phyloP scores from a whole-genome alignment of 2,888 invertebrate genomes.

The Drosophila merina region DNA sequence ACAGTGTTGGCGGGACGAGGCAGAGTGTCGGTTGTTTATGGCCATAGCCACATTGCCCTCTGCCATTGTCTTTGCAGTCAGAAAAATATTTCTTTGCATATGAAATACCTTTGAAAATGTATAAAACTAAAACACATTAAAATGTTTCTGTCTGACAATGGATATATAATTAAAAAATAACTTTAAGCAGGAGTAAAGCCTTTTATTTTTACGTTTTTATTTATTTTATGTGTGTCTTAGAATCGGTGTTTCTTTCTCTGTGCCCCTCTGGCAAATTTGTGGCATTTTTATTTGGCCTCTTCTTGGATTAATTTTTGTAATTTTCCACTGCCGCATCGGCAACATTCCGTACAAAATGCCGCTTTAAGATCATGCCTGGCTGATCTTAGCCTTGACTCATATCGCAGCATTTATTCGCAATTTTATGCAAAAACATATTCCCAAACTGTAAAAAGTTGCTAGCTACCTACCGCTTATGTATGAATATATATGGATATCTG shows the following conservation, averaged over 20 bases:
- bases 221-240: no score
- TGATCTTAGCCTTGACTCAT: conserved; percentile 62
- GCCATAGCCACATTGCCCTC: conserved; percentile 37
- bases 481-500: not conserved
- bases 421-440: conserved; percentile 78
- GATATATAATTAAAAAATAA: no score
- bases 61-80: conserved; percentile 7
- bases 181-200: no score
- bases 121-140: no score
- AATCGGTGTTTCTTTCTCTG: conserved; percentile 1
- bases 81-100: not conserved
- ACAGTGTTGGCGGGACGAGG: conserved; percentile 60
- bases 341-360: conserved; percentile 46
- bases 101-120: no score
- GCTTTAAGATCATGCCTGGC: conserved; percentile 49
- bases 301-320: conserved; percentile 44
- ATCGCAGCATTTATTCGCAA: conserved; percentile 55
- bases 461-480: not conserved
- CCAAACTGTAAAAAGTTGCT: conserved; percentile 56
- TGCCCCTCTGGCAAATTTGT: conserved; percentile 41
- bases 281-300: conserved; percentile 33
- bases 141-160: no score
- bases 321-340: conserved; percentile 34
- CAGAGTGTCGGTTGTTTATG: conserved; percentile 61
- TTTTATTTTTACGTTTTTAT: no score